Evolutionary conservation across 1,140 invertebrate genomes (phyloP), one percentile per base, ranked within the genome.

Genomic region (Lordiphosa mommai): DNA sequence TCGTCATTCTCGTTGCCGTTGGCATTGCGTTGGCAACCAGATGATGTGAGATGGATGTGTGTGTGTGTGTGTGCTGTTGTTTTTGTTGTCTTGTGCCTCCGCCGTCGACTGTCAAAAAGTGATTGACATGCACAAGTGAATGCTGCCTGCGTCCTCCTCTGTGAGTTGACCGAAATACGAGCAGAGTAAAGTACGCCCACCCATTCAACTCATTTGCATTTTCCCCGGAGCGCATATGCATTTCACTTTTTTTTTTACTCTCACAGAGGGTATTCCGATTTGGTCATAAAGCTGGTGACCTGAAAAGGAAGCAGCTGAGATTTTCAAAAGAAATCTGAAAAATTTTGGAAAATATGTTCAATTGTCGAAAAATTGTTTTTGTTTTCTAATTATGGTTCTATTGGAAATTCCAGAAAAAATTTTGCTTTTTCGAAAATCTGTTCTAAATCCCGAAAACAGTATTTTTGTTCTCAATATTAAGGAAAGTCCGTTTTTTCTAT

Each of bases 51-150:
- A 37, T 53, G 30, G 59, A 63, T 44, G 48, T 48, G 37, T 40
- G 49, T 23, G 38, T 10, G n/a, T n/a, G n/a, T n/a, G n/a, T n/a
- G n/a, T 33, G 12, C 50, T 34, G 56, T 41, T 56, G 48, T 50
- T 50, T 46, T 74, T 57, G 50, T 38, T 70, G 57, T 67, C 66
- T 50, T 64, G 46, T 60, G 64, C 55, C 74, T 48, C 48, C 50
- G 72, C 37, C 47, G 52, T 32, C 48, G 50, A 40, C 59, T 80
- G 76, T 80, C 74, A 80, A 57, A 71, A 66, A 67, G 55, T 80
- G 74, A 80, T 80, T 80, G 74, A 80, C 74, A 80, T 70, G 74
- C 74, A 80, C 74, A 80, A 80, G 74, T 82, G 76, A 76, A 70
- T 80, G 66, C 47, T 27, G 32, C 12, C 16, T 10, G n/a, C 23